Evolutionary conservation across 2,797 vertebrate genomes (phyloP), one percentile per base, ranked within the genome.

Genomic region (Cynodonichthys magdalenae): DNA sequence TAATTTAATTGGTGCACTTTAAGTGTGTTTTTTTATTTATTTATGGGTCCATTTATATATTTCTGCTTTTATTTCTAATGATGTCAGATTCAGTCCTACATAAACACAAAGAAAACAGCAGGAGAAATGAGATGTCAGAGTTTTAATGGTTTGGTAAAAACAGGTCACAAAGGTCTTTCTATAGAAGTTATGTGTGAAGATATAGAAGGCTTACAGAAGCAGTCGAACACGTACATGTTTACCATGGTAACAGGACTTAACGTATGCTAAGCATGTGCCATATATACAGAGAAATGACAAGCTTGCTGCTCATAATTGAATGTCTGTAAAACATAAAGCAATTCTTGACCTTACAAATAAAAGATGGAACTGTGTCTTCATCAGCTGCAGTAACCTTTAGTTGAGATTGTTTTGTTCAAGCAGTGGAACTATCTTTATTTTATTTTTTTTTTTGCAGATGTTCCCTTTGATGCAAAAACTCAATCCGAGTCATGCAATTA

Each of bases 141-240:
- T 49, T 65, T 59, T 54, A 59, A 53, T 20, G 41, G 24, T 69
- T 61, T 65, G 24, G 15, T 41, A 49, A 69, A 51, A 18, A 28
- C 67, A 36, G 59, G 11, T 39, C 58, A 69, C 60, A 77, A 64
- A 61, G 47, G 15, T 59, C 36, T 39, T 34, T 66, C 3, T 18
- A 11, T 52, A 31, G 28, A 29, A 56, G 62, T 18, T 19, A 29
- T 6, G 3, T 3, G 28, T 3, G 28, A 29, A n/a, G n/a, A n/a
- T 6, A 53, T 14, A 53, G 0, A 0, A 28, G 42, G 52, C 62
- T 63, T 51, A 19, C 31, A 66, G 54, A 64, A 65, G 74, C 49
- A 59, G 5, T 27, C 8, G 5, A 42, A 42, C 24, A 28, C 24
- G 20, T 61, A 18, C 18, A 42, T 15, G 39, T 44, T 44, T 27